Evolutionary conservation across 2,113 vertebrate genomes (phyloP).

Genomic region (Bujurquina vittata): DNA sequence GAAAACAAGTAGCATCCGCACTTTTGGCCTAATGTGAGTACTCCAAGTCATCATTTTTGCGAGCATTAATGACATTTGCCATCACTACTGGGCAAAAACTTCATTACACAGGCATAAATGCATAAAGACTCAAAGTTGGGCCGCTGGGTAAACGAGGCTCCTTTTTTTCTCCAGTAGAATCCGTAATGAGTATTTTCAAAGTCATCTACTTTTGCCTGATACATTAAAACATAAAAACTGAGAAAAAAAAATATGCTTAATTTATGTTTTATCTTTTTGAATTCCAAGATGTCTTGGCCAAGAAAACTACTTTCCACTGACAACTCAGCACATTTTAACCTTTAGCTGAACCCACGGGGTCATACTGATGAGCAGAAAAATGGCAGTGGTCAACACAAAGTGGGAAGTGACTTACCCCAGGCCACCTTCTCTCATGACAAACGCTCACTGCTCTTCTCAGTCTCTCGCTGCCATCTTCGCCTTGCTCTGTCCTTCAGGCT

Average conservation of each 20-base stretch:
- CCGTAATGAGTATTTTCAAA: constrained; percentile 62
- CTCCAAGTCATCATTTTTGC: constrained; percentile 63
- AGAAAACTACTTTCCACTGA: not conserved
- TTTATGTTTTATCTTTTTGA: not conserved
- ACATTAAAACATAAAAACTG: constrained; percentile 19
- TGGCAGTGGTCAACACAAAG: not conserved
- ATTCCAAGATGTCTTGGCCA: not conserved
- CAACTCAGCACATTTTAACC: constrained; percentile 11
- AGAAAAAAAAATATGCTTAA: not conserved
- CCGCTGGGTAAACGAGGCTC: constrained; percentile 61
- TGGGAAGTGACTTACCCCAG: not conserved
- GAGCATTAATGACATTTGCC: constrained; percentile 72
- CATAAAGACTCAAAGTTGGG: constrained; percentile 53
- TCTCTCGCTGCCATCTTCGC: constrained; percentile 23
- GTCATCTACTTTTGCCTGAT: constrained; percentile 33
- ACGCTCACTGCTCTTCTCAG: not conserved
- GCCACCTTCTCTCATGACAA: constrained; percentile 14
- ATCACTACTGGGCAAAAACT: constrained; percentile 67
- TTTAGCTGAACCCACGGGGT: not conserved
- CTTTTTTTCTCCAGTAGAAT: constrained; percentile 42
- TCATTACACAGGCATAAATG: constrained; percentile 68
- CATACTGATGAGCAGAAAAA: constrained; percentile 25
- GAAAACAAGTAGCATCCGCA: constrained; percentile 62
- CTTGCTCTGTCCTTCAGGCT: constrained; percentile 63
- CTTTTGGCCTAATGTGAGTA: constrained; percentile 64